Conservation (phyloP, 2,888 invertebrate genomes). For the Idaea straminata region DNA sequence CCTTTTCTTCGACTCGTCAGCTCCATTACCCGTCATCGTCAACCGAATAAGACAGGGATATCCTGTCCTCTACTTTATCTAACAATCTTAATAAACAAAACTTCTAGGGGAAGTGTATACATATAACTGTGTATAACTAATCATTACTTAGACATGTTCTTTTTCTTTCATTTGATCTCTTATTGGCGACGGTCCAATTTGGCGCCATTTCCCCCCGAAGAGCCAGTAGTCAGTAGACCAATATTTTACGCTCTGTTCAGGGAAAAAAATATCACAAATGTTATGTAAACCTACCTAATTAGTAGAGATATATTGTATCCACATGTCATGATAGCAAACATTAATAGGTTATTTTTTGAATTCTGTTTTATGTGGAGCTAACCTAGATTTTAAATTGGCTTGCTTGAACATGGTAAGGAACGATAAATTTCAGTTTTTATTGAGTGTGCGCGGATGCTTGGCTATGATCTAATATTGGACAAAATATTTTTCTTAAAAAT, state of each 20-base stretch:
- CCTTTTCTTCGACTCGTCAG: neutral
- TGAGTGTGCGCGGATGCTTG: constrained; percentile 18
- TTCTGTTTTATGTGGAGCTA: constrained; percentile 27
- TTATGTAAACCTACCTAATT: constrained; percentile 32
- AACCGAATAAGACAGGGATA: neutral
- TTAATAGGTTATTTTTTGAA: constrained; percentile 28
- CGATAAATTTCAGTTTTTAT: constrained; percentile 32
- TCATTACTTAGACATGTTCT: constrained; percentile 25
- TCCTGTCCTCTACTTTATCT: neutral
- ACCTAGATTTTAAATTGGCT: constrained; percentile 30
- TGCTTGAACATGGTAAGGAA: constrained; percentile 20
- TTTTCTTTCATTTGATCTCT: constrained; percentile 40
- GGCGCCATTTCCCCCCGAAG: constrained; percentile 32
- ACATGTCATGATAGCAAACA: constrained; percentile 28
- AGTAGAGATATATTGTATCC: constrained; percentile 28
- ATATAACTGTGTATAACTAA: constrained; percentile 23
- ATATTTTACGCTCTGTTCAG: constrained; percentile 27
- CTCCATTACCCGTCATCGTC: neutral
- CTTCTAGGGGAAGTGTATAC: neutral
- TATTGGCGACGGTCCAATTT: constrained; percentile 61
- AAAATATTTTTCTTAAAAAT: constrained; percentile 15
- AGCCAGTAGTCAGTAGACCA: constrained; percentile 15
- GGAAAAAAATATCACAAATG: constrained; percentile 27
- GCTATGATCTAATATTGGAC: constrained; percentile 28
- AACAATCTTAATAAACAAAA: constrained; percentile 1